Percentiles rank a stretch among this genome's conserved stretches.
phyloP scores from a whole-genome alignment of 2,113 vertebrate species.

The Potamarius usumacintae region DNA sequence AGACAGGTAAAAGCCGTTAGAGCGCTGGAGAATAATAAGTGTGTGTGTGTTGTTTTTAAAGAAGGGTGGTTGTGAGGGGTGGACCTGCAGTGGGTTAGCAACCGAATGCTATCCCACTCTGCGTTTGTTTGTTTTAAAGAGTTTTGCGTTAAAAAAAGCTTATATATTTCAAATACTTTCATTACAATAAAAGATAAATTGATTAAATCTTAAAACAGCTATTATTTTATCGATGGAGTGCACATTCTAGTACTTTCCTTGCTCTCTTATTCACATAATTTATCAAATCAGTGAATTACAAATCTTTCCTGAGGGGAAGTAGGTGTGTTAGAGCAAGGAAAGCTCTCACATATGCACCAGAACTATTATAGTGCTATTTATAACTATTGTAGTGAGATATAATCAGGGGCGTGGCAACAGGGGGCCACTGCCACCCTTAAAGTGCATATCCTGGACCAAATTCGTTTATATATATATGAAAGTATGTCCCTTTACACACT shows the following conservation, averaged over 20 bases:
- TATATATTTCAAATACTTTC: background rate
- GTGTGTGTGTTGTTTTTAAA: background rate
- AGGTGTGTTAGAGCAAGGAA: background rate
- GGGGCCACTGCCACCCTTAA: background rate
- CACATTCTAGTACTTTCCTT: background rate
- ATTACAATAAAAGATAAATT: background rate
- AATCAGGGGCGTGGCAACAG: background rate
- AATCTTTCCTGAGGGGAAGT: background rate
- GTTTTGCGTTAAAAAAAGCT: background rate
- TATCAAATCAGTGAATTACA: background rate
- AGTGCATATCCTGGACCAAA: too few species aligned
- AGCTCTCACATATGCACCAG: background rate
- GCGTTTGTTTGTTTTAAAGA: background rate
- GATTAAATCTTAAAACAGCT: background rate
- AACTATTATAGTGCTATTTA: too few species aligned
- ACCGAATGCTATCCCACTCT: background rate
- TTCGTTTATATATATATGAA: too few species aligned
- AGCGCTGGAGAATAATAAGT: background rate
- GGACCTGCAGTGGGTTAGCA: background rate
- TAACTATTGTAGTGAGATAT: background rate
- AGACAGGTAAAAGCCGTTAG: slow-evolving; percentile 52
- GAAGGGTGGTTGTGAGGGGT: background rate
- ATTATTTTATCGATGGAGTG: background rate
- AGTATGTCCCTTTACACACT: too few species aligned
- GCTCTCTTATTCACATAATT: background rate